Conservation (phyloP, 1,140 invertebrate species). For the Mya arenaria region DNA sequence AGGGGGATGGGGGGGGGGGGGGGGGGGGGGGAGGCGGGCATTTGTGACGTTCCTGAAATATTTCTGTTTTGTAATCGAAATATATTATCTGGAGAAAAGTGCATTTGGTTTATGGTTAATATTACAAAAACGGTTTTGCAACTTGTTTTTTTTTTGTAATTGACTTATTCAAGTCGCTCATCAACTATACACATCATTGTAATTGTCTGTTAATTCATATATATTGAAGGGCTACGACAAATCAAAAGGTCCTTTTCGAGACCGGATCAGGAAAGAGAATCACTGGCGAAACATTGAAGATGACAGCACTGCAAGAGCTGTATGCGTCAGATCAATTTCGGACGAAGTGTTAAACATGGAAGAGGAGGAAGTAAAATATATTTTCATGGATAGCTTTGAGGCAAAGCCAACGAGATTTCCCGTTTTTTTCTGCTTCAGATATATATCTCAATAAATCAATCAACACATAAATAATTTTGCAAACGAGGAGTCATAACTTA, state of each 20-base stretch:
- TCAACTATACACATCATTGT: not conserved
- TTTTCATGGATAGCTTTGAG: constrained; percentile 66
- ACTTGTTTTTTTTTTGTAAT: not conserved
- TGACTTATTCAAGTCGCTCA: not conserved
- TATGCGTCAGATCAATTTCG: constrained; percentile 64
- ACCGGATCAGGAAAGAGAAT: constrained; percentile 56
- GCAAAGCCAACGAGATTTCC: constrained; percentile 67
- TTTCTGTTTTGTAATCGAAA: too few relatives aligned
- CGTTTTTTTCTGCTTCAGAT: constrained; percentile 62
- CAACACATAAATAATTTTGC: not conserved
- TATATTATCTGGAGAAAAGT: not conserved
- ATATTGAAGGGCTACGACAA: constrained; percentile 61
- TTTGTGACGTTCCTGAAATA: too few relatives aligned
- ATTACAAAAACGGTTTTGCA: not conserved
- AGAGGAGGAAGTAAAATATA: constrained; percentile 58
- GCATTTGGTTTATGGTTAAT: not conserved
- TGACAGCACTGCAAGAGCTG: constrained; percentile 63
- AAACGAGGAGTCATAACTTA: not conserved
- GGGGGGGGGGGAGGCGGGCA: too few relatives aligned
- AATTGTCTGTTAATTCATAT: not conserved
- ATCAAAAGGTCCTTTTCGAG: constrained; percentile 59
- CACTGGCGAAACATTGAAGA: constrained; percentile 54
- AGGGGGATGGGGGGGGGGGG: too few relatives aligned
- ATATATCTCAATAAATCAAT: not conserved
- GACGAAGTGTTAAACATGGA: constrained; percentile 60